A percentile compares a stretch with the other conserved stretches of the same genome.
Conservation (phyloP, 2,888 invertebrate genomes). For the Mythimna pallens region DNA sequence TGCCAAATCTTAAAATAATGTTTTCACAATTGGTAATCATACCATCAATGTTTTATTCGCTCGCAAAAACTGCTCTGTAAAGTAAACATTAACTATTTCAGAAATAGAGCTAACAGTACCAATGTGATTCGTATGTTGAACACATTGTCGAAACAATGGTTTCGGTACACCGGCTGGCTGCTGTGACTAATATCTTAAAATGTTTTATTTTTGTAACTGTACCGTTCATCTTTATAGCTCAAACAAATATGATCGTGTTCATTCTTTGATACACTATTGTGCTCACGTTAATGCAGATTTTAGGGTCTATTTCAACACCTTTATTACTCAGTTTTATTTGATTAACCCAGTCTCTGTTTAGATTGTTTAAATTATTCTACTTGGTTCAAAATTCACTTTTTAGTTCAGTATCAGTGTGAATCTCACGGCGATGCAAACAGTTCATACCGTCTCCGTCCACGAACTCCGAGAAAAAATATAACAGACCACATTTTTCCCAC, state of each 20-base stretch:
- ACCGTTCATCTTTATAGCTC: conserved; percentile 73
- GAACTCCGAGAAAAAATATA: conserved; percentile 30
- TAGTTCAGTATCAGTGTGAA: conserved; percentile 26
- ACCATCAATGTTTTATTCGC: conserved; percentile 76
- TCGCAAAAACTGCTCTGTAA: conserved; percentile 81
- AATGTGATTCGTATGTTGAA: conserved; percentile 81
- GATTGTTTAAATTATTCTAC: conserved; percentile 29
- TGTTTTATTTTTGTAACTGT: conserved; percentile 79
- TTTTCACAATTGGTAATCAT: conserved; percentile 71
- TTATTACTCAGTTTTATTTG: conserved; percentile 48
- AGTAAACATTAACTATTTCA: conserved; percentile 80
- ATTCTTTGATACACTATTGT: conserved; percentile 70
- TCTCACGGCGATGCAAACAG: conserved; percentile 26
- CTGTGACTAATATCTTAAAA: conserved; percentile 83
- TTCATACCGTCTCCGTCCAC: conserved; percentile 8
- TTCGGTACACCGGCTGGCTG: conserved; percentile 71
- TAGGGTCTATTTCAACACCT: conserved; percentile 60
- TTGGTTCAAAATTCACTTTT: conserved; percentile 31
- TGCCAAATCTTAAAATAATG: conserved; percentile 58
- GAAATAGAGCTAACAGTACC: conserved; percentile 83
- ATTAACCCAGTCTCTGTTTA: conserved; percentile 25
- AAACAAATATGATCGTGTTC: conserved; percentile 71
- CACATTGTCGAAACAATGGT: conserved; percentile 84
- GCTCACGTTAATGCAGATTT: conserved; percentile 60
- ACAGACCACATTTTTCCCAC: conserved; percentile 40